phyloP scores from a whole-genome alignment of 2,797 vertebrate species.

The Dendrocincla fuliginosa region DNA sequence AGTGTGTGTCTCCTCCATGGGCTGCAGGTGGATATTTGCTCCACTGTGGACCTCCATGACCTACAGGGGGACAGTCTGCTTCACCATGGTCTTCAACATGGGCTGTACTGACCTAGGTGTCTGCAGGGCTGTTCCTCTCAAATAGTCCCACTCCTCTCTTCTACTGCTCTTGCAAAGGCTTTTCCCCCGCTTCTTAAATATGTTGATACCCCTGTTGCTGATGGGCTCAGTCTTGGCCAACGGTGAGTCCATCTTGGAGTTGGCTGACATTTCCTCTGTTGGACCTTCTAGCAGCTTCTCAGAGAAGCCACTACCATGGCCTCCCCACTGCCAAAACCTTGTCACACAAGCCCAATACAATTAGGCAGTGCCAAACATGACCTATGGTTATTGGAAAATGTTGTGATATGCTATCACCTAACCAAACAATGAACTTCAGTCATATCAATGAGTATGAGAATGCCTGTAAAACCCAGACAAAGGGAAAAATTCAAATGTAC shows the following conservation, averaged over 20 bases:
- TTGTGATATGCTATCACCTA: background rate
- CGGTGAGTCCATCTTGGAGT: background rate
- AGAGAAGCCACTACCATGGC: background rate
- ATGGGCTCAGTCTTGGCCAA: background rate
- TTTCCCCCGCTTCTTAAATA: background rate
- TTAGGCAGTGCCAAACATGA: background rate
- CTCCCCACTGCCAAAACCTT: background rate
- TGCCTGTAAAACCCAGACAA: background rate
- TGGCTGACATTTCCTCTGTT: background rate
- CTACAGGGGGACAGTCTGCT: background rate
- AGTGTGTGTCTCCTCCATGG: background rate
- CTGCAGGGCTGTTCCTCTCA: background rate
- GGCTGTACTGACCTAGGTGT: background rate
- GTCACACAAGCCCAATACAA: background rate
- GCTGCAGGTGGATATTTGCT: background rate
- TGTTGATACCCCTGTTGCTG: background rate
- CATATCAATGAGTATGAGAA: background rate
- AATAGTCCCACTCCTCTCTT: background rate
- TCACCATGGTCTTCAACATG: background rate
- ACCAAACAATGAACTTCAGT: background rate
- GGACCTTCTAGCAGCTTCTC: background rate
- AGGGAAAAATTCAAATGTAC: background rate
- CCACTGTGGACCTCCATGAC: background rate
- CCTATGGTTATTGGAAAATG: background rate
- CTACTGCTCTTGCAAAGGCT: background rate